phyloP scores from a whole-genome alignment of 2,888 invertebrate species.

The Philopedon plagiatum region DNA sequence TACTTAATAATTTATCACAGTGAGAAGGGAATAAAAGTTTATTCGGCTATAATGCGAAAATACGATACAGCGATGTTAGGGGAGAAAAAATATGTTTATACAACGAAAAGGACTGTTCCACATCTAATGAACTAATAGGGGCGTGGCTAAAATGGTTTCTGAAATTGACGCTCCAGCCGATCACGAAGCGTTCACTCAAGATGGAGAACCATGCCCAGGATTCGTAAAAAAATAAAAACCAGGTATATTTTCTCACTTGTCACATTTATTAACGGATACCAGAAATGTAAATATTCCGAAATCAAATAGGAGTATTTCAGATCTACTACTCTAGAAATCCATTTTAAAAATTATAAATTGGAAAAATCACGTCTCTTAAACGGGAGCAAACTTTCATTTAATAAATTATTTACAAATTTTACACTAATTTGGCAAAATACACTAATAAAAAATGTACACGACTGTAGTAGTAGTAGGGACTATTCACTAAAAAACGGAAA shows the following conservation, averaged over 20 bases:
- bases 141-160: no score
- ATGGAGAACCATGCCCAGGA: no score
- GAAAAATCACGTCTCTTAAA: slow-evolving; percentile 22
- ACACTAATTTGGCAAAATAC: slow-evolving; percentile 61
- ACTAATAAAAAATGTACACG: slow-evolving; percentile 53
- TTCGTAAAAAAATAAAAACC: background rate
- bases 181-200: no score
- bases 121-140: no score
- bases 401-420: slow-evolving; percentile 62
- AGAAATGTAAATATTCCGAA: slow-evolving; percentile 39
- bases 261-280: slow-evolving; percentile 43
- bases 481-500: slow-evolving; percentile 16
- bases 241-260: background rate
- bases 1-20: no score
- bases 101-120: no score
- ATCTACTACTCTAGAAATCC: slow-evolving; percentile 33
- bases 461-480: no score
- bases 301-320: slow-evolving; percentile 28
- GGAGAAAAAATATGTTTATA: no score
- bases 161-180: no score
- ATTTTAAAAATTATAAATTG: slow-evolving; percentile 29
- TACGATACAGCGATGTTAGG: no score
- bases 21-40: no score
- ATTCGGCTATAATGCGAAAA: no score
- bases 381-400: slow-evolving; percentile 45